Evolutionary conservation across 2,888 invertebrate species (phyloP), one percentile per base, ranked within the genome.

Genomic region (Antitype chi): DNA sequence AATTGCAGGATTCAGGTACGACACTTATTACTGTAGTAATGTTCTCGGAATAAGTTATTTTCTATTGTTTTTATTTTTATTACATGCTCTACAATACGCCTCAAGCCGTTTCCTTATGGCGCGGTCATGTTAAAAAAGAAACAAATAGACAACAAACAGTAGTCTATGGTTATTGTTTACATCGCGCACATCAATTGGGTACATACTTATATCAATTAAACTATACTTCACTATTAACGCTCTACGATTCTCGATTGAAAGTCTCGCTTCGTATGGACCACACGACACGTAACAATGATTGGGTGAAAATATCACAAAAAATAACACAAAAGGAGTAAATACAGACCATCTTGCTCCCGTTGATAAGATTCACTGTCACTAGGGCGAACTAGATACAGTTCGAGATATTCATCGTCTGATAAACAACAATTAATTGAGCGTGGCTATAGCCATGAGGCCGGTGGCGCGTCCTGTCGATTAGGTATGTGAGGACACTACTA

Each of bases 401-500:
- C 68, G 71, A 86, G 84, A 86, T 85, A 87, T 85, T 81, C 81
- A 80, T 83, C 72, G 72, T 80, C 80, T 84, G 82, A 80, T 87
- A 80, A 79, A 81, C 71, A 81, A 81, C 60, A 78, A 82, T 82
- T 82, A 87, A 86, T 82, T 70, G 80, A 80, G 74, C 70, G 81
- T 80, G 62, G 74, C 74, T 78, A 80, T 80, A 78, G 70, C 60
- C 77, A 81, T 87, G 74, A 82, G 79, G 81, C 70, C 77, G 52
- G 52, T 78, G 82, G 81, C 81, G 90, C 92, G 93, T 90, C 91
- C 89, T 88, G 88, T 87, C 91, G 82, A 87, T 87, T 83, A 88
- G 82, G 85, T 91, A 89, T 86, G 85, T 88, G 87, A 87, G 87
- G 88, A 80, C 86, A 90, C 90, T 88, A 90, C 91, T 91, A 91